Base-by-base conservation (phyloP, 2,113 vertebrate species). In the Eurypyga helias region DNA sequence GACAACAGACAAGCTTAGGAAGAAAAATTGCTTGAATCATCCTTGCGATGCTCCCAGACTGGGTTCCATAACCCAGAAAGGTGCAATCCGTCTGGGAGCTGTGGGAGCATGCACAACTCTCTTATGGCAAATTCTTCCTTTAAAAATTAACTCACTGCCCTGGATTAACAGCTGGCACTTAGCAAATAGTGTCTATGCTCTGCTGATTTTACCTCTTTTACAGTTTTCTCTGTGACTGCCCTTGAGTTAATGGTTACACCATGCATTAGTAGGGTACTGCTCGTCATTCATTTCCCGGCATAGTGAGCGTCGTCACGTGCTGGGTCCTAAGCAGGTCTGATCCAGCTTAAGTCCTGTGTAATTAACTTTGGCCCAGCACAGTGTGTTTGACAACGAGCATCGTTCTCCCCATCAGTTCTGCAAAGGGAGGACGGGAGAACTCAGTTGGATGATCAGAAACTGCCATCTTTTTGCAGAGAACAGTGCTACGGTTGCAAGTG, bases 231-330 rank as follows among this genome's bases (percentile, higher is more conserved):
- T 48, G 45, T 79, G 80, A 48, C 76, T 93, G 72, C 51, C 38
- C 88, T 91, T 66, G 76, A 91, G 84, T 89, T 95, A 89, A 89
- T 91, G 66, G 76, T 79, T 93, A 86, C 72, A 43, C 75, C 71
- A 36, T 1, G 7, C 23, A 4, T 69, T 48, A 43, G 61, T 16
- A 34, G 51, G 52, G 57, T 14, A 38, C 36, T 5, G 6, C 43
- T 65, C 1, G 0, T 61, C 41, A 43, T 69, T 89, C 9, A 9
- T 55, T 85, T 86, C 61, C 46, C 17, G 38, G 17, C 60, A 45
- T 3, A 29, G 61, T 6, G 17, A 86, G 12, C 17, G 3, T 46
- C 51, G 45, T 29, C 60, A 45, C 1, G 2, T 79, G 62, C 41
- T 62, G 43, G 71, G 33, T 83, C 38, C 43, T 52, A 38, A 83